Base-by-base conservation (phyloP, 2,113 vertebrate species). In the Amazona vittata region DNA sequence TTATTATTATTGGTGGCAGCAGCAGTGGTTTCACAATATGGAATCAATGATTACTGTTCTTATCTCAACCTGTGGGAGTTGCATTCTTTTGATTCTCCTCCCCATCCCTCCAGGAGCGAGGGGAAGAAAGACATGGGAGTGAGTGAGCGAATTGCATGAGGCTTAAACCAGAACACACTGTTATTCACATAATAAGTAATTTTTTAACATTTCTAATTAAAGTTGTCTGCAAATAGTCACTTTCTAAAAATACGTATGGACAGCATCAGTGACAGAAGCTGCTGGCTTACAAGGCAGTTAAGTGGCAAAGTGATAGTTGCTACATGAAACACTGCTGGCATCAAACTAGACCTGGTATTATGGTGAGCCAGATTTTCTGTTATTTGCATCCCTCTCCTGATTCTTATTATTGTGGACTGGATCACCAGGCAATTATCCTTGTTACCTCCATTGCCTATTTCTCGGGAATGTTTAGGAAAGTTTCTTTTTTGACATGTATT, bases 311-410 rank as follows among this genome's bases (percentile, higher is more conserved):
- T 7, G 28, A 50, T 11, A 17, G 41, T 1, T 53, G 33, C 31
- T 71, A 3, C 3, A 25, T 11, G 46, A 31, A 65, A 39, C 37
- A 8, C 33, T 29, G 22, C 41, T 84, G 44, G 20, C 10, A 67
- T 4, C 1, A 18, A 52, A 67, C 20, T 10, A 41, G 46, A 15
- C 0, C 2, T 50, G 35, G 3, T 29, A 7, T 19, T 0, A 3
- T n/a, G 33, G 39, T 10, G 18, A 84, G 24, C 9, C 24, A 41
- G 16, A n/a, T 19, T 83, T 76, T 33, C 18, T 57, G 0, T 35
- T 73, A 4, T 26, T 55, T 81, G 9, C 1, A 20, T 39, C 4
- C 14, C 13, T 46, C 8, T 46, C 5, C 59, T 7, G 29, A 5
- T 24, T 29, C 2, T 53, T 41, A 49, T 31, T n/a, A 10, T 4